A percentile compares a stretch with the other conserved stretches of the same genome.
Conservation (phyloP, 2,113 vertebrate species). For the Urocolius indicus region DNA sequence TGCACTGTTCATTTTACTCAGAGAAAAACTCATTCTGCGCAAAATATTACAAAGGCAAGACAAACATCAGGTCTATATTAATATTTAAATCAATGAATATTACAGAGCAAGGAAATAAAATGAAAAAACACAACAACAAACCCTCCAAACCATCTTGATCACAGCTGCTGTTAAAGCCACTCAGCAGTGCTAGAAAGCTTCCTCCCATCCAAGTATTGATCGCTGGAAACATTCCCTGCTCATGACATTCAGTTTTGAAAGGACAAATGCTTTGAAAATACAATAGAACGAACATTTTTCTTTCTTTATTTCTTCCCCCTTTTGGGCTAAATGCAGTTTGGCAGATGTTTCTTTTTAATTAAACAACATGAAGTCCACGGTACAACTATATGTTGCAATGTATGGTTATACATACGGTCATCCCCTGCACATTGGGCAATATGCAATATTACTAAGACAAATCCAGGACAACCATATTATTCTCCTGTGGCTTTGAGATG, state of each 20-base stretch:
- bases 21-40: background rate
- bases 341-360: background rate
- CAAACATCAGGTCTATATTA: constrained; percentile 24
- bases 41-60: constrained; percentile 37
- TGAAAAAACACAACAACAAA: constrained; percentile 35
- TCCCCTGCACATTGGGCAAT: background rate
- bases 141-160: constrained; percentile 64
- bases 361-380: background rate
- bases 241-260: constrained; percentile 50
- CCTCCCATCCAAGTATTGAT: constrained; percentile 19
- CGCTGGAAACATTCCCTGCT: constrained; percentile 35
- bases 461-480: background rate
- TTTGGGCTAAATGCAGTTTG: background rate
- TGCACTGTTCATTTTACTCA: background rate
- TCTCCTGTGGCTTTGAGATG: constrained; percentile 7
- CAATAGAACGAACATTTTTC: constrained; percentile 29
- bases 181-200: constrained; percentile 52
- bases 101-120: constrained; percentile 48
- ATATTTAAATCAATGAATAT: constrained; percentile 22
- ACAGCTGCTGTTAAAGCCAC: constrained; percentile 55
- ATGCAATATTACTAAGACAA: background rate
- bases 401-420: background rate
- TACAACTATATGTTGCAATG: background rate
- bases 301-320: background rate
- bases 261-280: constrained; percentile 48